Evolutionary conservation across 2,113 vertebrate genomes (phyloP), one percentile per base, ranked within the genome.

Genomic region (Donacobius atricapilla): DNA sequence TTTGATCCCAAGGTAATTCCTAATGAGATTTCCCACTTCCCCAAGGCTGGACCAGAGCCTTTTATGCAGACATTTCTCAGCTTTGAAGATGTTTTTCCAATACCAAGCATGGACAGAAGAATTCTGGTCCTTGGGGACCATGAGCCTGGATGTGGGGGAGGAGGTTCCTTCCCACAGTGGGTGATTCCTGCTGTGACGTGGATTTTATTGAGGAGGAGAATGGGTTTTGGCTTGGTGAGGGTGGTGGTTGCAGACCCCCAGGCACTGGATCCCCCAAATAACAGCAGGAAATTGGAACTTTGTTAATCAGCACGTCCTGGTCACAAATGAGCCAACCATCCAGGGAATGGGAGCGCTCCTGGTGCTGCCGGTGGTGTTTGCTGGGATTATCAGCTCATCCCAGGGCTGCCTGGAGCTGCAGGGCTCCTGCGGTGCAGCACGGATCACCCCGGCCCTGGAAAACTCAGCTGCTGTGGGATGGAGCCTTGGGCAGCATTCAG

Each of bases 1-100:
- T 87, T 88, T 89, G 93, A 92, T 90, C 91, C 94, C 68, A 70
- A 28, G 54, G 31, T 95, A 66, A 92, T 93, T 92, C 94, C 86
- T 94, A 81, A 92, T 48, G 83, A 83, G 95, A 83, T 90, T 92
- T 93, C 69, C 80, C 50, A 0, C 58, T 83, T 81, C 68, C 75
- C 47, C 27, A 47, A 51, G 81, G 57, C 33, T 22, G 4, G 47
- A 66, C 2, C 47, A n/a, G 68, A 75, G 44, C 28, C 50, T 91
- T 93, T 80, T 35, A 71, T 71, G 58, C 45, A 15, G 69, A 14
- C 15, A 19, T 37, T 86, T 47, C 71, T 66, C 51, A 48, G 48
- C 79, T 96, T 92, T 81, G 79, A 88, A 68, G 76, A 68, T 42
- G 51, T 83, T 92, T 73, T 70, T 82, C 60, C 72, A 40, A 15